These are phyloP conservation scores for Trichogramma dendrolimi DNA, from an alignment of 2,888 invertebrate species.

Conservation along the genomic window DNA sequence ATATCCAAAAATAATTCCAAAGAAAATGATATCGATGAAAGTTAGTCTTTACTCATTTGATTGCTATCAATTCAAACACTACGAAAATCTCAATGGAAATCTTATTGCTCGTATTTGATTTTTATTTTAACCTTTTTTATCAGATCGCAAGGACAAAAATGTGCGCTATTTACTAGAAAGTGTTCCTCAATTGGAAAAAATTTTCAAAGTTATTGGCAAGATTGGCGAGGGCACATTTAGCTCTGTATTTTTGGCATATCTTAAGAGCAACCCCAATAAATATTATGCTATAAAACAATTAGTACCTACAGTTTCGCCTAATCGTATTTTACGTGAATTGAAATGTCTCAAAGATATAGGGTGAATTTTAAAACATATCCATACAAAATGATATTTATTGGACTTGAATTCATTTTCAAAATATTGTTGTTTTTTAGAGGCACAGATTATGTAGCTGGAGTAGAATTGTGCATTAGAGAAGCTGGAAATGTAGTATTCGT, in stretches of 20 bases:
- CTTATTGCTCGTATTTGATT: too few relatives aligned
- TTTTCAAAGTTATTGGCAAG: constrained; percentile 66
- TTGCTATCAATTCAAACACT: too few relatives aligned
- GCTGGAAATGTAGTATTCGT: constrained; percentile 79
- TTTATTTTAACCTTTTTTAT: not conserved
- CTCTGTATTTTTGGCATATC: constrained; percentile 74
- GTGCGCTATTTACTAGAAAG: constrained; percentile 53
- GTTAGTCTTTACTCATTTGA: too few relatives aligned
- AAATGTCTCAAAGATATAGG: constrained; percentile 74
- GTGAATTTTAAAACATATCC: constrained; percentile 50
- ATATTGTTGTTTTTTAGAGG: constrained; percentile 60
- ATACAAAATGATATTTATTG: not conserved
- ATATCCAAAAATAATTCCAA: too few relatives aligned
- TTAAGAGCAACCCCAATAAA: constrained; percentile 55
- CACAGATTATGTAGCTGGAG: constrained; percentile 73
- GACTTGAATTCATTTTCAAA: not conserved
- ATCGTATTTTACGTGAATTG: constrained; percentile 75
- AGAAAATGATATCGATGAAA: too few relatives aligned
- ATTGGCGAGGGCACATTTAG: constrained; percentile 86
- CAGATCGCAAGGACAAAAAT: constrained; percentile 23
- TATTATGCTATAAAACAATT: constrained; percentile 82
- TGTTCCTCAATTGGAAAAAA: constrained; percentile 61
- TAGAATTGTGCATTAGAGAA: constrained; percentile 72
- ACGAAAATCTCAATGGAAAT: too few relatives aligned
- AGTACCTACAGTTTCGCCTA: constrained; percentile 81